A percentile compares a stretch with the other conserved stretches of the same genome.
Evolutionary conservation across 1,140 invertebrate genomes (phyloP).

Genomic region (Caenorhabditis latens): DNA sequence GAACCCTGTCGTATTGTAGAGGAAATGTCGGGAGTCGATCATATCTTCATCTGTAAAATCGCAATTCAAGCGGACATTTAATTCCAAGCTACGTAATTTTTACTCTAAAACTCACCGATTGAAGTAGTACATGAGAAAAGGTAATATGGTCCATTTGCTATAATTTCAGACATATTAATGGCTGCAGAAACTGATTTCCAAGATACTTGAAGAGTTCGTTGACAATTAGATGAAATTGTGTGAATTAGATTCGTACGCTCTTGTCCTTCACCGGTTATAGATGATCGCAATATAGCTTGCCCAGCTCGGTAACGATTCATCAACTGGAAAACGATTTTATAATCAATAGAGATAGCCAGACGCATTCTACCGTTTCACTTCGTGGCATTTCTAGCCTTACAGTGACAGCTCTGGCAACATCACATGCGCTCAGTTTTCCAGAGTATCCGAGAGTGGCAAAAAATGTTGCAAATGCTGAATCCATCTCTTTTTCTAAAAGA

Average conservation of each 20-base stretch:
- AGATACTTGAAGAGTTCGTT: constrained; percentile 28
- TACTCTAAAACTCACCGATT: constrained; percentile 18
- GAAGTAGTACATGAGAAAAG: constrained; percentile 7
- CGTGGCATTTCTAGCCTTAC: constrained; percentile 23
- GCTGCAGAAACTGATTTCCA: constrained; percentile 40
- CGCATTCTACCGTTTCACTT: neutral
- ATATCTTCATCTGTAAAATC: constrained; percentile 38
- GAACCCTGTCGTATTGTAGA: constrained; percentile 42
- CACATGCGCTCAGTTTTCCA: constrained; percentile 44
- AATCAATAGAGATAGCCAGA: neutral
- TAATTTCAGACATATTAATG: constrained; percentile 58
- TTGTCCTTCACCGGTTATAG: constrained; percentile 30
- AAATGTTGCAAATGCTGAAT: constrained; percentile 39
- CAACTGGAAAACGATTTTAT: neutral
- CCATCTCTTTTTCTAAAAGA: constrained; percentile 56
- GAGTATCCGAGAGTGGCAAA: constrained; percentile 50
- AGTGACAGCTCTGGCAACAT: constrained; percentile 50
- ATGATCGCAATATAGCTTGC: neutral
- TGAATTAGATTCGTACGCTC: neutral
- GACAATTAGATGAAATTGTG: constrained; percentile 5
- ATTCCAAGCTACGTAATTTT: too few species aligned
- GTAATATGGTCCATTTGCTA: constrained; percentile 52
- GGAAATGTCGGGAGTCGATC: constrained; percentile 53
- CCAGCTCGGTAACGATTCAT: constrained; percentile 23
- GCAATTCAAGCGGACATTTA: too few species aligned